Percentiles rank a stretch among this genome's conserved stretches.
These are phyloP conservation scores for Penaeus monodon DNA, from an alignment of 2,888 invertebrate species.

Conservation along the genomic window DNA sequence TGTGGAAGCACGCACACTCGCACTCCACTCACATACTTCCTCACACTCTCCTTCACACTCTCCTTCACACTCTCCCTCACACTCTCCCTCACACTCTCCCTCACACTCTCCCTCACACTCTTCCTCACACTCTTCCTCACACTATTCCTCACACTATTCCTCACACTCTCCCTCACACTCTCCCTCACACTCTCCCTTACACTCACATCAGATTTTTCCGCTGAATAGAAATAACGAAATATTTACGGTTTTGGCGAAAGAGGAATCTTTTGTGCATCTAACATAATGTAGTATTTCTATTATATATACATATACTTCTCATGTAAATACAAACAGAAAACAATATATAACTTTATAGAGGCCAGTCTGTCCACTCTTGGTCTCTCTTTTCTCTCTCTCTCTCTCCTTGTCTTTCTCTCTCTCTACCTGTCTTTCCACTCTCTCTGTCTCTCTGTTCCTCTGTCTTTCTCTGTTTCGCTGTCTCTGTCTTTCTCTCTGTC, in stretches of 20 bases:
- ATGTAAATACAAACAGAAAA: too few species aligned
- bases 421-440: neutral
- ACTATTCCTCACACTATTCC: neutral
- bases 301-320: too few species aligned
- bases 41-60: neutral
- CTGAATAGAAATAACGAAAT: too few species aligned
- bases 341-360: too few species aligned
- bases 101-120: neutral
- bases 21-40: neutral
- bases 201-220: neutral
- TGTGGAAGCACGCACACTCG: too few species aligned
- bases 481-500: neutral
- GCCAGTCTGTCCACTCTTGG: too few species aligned
- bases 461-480: neutral
- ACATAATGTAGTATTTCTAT: too few species aligned
- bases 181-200: neutral
- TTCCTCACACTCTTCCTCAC: too few species aligned
- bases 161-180: neutral
- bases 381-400: neutral
- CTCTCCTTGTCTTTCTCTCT: neutral
- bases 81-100: neutral
- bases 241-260: too few species aligned
- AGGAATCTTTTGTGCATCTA: too few species aligned
- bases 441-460: neutral
- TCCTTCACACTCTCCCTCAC: neutral